These are phyloP conservation scores for Sebastes schlegelii DNA, from an alignment of 2,113 vertebrate genomes.

Conservation along the genomic window DNA sequence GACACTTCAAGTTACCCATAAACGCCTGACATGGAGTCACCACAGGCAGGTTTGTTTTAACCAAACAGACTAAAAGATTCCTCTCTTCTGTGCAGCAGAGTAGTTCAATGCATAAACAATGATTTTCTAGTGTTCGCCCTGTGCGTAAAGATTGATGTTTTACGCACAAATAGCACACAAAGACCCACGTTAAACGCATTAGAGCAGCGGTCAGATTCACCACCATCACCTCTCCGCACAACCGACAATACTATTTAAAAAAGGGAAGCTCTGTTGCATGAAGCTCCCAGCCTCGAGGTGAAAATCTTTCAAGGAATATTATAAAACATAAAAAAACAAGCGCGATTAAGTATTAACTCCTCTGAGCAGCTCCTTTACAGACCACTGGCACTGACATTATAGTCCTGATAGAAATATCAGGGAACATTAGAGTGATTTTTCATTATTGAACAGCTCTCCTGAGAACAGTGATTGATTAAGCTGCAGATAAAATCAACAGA, in stretches of 20 bases:
- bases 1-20: neutral
- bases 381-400: neutral
- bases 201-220: neutral
- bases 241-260: no score
- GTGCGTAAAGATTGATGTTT: conserved; percentile 34
- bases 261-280: no score
- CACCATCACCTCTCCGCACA: neutral
- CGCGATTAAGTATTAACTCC: neutral
- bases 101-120: neutral
- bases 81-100: neutral
- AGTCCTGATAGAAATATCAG: conserved; percentile 21
- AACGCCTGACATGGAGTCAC: neutral
- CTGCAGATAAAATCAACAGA: conserved; percentile 1
- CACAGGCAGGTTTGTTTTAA: neutral
- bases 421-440: neutral
- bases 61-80: neutral
- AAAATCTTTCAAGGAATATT: neutral
- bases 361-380: neutral
- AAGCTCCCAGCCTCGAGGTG: neutral
- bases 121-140: neutral
- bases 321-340: neutral
- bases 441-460: conserved; percentile 1
- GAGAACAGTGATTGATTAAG: conserved; percentile 17
- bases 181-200: neutral
- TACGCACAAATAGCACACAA: neutral